These are phyloP conservation scores for Melanotus villosus DNA, from an alignment of 2,888 invertebrate genomes.

Conservation along the genomic window DNA sequence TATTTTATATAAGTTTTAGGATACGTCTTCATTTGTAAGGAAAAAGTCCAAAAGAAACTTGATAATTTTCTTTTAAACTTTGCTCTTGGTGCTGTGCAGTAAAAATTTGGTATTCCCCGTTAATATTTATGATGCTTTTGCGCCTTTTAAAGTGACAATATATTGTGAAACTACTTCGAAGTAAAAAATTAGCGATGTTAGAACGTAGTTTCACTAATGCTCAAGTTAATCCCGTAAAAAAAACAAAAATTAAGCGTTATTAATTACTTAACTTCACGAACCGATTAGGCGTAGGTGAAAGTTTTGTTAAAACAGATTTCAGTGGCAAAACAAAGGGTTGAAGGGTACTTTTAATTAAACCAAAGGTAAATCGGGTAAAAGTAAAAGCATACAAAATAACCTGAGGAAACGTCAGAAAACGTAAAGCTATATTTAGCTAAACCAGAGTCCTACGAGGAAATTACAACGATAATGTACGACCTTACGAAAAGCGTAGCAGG, in stretches of 20 bases:
- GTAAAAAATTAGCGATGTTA: constrained; percentile 5
- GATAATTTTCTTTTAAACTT: constrained; percentile 46
- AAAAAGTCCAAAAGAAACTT: constrained; percentile 43
- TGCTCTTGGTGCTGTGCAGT: constrained; percentile 35
- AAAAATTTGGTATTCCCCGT: constrained; percentile 41
- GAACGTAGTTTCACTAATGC: neutral
- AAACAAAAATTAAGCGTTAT: neutral
- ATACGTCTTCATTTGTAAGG: constrained; percentile 48
- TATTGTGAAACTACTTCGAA: constrained; percentile 18
- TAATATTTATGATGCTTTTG: constrained; percentile 40
- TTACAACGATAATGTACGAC: neutral
- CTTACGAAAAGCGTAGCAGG: neutral
- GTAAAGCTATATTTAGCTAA: neutral
- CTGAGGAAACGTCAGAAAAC: neutral
- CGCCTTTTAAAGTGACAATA: constrained; percentile 31
- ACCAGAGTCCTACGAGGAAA: neutral
- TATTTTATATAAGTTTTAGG: constrained; percentile 46
- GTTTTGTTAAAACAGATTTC: neutral
- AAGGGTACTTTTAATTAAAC: neutral
- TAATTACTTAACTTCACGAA: no score
- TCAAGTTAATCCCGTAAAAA: neutral
- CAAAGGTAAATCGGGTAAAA: neutral
- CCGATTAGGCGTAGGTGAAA: no score
- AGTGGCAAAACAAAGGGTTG: no score
- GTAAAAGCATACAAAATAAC: neutral